Base-by-base conservation (phyloP, 2,113 vertebrate species). In the Sinocyclocheilus anophthalmus region DNA sequence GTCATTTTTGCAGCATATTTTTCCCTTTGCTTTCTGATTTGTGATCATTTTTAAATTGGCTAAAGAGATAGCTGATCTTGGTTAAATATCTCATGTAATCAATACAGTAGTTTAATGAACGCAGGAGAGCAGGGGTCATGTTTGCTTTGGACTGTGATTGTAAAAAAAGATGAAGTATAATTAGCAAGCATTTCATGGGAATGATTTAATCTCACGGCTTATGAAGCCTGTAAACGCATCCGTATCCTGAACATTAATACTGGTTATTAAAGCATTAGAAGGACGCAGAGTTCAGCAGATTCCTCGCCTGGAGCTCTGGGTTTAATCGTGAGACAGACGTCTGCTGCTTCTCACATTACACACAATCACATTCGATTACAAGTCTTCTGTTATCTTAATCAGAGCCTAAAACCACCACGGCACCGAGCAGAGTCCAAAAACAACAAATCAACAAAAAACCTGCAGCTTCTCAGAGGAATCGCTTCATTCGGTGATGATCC, bases 131-230 rank as follows among this genome's bases (percentile, higher is more conserved):
- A 50, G 13, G 3, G 42, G 83, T 93, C 84, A 85, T 89, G 65
- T 85, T 90, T 90, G 26, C 72, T 75, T 61, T 20, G 18, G 37
- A 57, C 37, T 65, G 24, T 87, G 87, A 39, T 84, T 82, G 86
- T 91, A 77, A 86, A 72, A 8, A 10, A n/a, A 85, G 85, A 90
- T 91, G 81, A 90, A 88, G 85, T 88, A 26, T 24, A 78, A 88
- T 85, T 87, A 85, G 85, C 81, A 48, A 83, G 37, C 80, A 39
- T 72, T 86, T 92, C 87, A 92, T 93, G 93, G 92, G 90, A 95
- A 93, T 69, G 53, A 24, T 86, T 88, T 86, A 61, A 83, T 84
- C 83, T 81, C 61, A 90, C 76, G 76, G 77, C 83, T 88, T 86
- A 63, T 78, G 84, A 85, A 91, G 80, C 9, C 42, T 42, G 84